Base-by-base conservation (phyloP, 2,888 invertebrate genomes). In the Lycophotia porphyrea region DNA sequence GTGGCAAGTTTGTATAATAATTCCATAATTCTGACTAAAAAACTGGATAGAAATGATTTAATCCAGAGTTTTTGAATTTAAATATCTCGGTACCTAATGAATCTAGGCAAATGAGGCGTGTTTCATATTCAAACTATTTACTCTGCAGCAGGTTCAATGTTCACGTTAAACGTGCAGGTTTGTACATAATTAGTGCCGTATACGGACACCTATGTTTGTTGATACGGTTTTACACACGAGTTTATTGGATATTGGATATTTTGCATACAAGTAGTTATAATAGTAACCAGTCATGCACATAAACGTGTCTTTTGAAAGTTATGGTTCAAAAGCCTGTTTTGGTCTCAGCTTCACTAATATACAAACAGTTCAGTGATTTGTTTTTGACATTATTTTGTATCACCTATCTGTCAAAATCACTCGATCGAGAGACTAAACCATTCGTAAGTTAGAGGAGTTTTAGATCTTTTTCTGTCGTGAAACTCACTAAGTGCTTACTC, bases 401-500 rank as follows among this genome's bases (percentile, higher is more conserved):
- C 18, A 7, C n/a, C 55, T n/a, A 18, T 34, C n/a, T 15, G n/a
- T 15, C n/a, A 39, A 63, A 63, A 39, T 18, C 11, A 61, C 11
- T 34, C 11, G 3, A 61, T 13, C 1, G 13, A 61, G 13, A 24
- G 5, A n/a, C 13, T 9, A 9, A 36, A 61, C 36, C 61, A n/a
- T 24, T n/a, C 15, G 27, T 24, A n/a, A 61, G 31, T 31, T 18
- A 8, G 3, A 18, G 58, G 31, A 31, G n/a, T 58, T 58, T 18
- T 60, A 34, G 39, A 63, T 4, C 15, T n/a, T 15, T 15, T 36
- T 39, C 15, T 49, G 13, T 47, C 15, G 44, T 47, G 24, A 61
- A 60, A 44, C 39, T 31, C 8, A 24, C 78, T 69, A 77, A 77
- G 52, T 76, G 47, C 69, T 64, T 66, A 27, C 64, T 55, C n/a